phyloP scores from a whole-genome alignment of 30 jellyfish, hydroid and myxozoan genomes.

The Aurelia aurita region DNA sequence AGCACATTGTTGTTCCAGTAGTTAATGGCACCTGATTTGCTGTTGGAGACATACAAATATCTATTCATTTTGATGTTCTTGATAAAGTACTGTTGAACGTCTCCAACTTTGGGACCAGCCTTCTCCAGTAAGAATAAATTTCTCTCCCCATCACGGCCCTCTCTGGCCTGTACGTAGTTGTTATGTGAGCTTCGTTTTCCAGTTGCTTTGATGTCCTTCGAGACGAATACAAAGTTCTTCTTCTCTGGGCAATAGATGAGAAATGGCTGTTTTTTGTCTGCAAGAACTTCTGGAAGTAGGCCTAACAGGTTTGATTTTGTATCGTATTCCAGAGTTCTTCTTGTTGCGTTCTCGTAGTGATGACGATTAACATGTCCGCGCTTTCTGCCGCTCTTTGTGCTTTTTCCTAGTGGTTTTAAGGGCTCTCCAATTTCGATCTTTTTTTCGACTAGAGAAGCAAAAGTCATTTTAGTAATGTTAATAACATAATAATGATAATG shows the following conservation, averaged over 20 bases:
- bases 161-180: constrained; percentile 21
- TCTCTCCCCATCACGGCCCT: constrained; percentile 4
- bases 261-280: constrained; percentile 9
- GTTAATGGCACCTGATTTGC: background rate
- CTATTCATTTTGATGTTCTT: background rate
- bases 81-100: background rate
- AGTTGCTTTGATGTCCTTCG: constrained; percentile 19
- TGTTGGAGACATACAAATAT: constrained; percentile 11
- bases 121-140: constrained; percentile 1
- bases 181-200: background rate
- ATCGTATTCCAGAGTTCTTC: constrained; percentile 13
- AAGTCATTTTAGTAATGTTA: too few species aligned
- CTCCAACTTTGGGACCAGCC: constrained; percentile 1
- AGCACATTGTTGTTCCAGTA: constrained; percentile 1
- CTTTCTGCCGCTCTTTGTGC: constrained; percentile 17
- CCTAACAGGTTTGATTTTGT: constrained; percentile 29
- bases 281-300: constrained; percentile 13
- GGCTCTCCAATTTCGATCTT: too few species aligned
- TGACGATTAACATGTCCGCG: background rate
- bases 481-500: too few species aligned
- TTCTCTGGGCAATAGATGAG: background rate
- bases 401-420: background rate
- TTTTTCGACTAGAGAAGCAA: too few species aligned
- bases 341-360: background rate
- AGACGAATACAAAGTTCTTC: constrained; percentile 16